Evolutionary conservation across 2,113 vertebrate species (phyloP).

Genomic region (Recurvirostra avosetta): DNA sequence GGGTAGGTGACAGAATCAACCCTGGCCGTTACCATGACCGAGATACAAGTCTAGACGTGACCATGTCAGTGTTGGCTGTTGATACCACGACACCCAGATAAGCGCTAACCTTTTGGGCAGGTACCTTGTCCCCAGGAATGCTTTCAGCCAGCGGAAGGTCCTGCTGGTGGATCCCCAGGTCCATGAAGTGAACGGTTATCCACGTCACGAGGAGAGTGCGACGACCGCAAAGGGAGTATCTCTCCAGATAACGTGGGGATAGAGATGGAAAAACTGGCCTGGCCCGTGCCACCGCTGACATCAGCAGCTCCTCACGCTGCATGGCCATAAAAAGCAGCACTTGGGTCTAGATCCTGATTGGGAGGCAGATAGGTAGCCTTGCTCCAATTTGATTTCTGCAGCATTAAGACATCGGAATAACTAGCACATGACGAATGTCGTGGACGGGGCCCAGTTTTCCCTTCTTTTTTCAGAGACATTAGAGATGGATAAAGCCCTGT

Average conservation of each 20-base stretch:
- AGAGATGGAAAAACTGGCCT: conserved; percentile 24
- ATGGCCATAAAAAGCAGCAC: conserved; percentile 65
- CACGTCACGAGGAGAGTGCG: neutral
- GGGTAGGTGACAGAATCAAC: neutral
- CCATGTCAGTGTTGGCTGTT: neutral
- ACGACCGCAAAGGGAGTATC: neutral
- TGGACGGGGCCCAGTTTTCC: conserved; percentile 59
- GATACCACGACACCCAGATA: neutral
- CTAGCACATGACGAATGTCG: conserved; percentile 58
- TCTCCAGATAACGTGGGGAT: neutral
- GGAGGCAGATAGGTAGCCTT: conserved; percentile 58
- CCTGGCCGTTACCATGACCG: neutral
- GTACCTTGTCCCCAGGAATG: neutral
- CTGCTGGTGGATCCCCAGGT: neutral
- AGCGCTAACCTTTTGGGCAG: neutral
- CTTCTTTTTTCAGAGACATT: conserved; percentile 45
- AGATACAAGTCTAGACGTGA: neutral
- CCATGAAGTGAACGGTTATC: neutral
- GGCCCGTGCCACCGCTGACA: neutral
- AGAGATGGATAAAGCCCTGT: conserved; percentile 54
- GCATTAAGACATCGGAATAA: conserved; percentile 63
- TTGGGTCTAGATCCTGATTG: conserved; percentile 44
- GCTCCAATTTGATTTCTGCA: conserved; percentile 57
- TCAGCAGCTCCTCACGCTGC: conserved; percentile 8
- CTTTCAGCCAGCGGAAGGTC: neutral